Evolutionary conservation across 2,113 vertebrate genomes (phyloP).

Genomic region (Bufo gargarizans): DNA sequence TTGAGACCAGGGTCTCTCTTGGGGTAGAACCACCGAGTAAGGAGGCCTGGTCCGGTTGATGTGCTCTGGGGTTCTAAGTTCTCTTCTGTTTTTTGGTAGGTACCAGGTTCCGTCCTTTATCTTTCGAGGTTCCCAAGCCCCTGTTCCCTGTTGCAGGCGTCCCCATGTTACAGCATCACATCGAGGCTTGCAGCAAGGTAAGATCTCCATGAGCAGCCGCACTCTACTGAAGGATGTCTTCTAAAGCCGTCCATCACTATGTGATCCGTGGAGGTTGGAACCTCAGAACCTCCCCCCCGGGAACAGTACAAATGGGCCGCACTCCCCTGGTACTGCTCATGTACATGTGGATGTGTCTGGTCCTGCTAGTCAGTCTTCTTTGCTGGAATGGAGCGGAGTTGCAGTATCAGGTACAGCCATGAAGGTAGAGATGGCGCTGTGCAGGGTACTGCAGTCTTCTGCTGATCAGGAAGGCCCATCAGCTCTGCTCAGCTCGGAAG

Average conservation of each 20-base stretch:
- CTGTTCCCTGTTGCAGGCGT: slow-evolving; percentile 95
- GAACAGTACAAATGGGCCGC: no score
- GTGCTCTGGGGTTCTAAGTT: not conserved
- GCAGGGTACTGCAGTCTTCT: not conserved
- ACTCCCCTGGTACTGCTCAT: no score
- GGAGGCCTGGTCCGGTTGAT: not conserved
- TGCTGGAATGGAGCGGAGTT: not conserved
- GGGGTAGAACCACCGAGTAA: not conserved
- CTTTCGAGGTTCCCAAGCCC: slow-evolving; percentile 96
- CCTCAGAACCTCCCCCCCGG: no score
- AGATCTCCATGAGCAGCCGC: not conserved
- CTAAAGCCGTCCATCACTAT: no score
- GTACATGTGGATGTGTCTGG: no score
- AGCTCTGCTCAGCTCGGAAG: no score
- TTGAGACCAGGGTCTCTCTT: not conserved
- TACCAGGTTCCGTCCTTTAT: slow-evolving; percentile 92
- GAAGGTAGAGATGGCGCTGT: not conserved
- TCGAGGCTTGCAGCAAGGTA: slow-evolving; percentile 93
- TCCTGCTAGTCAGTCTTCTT: no score
- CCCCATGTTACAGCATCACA: slow-evolving; percentile 97
- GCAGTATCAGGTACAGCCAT: not conserved
- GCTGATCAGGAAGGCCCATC: no score
- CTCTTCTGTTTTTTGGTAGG: slow-evolving; percentile 68
- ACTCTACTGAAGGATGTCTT: no score
- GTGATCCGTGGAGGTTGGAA: no score